Base-by-base conservation (phyloP, 2,888 invertebrate genomes). In the Acleris cristana region DNA sequence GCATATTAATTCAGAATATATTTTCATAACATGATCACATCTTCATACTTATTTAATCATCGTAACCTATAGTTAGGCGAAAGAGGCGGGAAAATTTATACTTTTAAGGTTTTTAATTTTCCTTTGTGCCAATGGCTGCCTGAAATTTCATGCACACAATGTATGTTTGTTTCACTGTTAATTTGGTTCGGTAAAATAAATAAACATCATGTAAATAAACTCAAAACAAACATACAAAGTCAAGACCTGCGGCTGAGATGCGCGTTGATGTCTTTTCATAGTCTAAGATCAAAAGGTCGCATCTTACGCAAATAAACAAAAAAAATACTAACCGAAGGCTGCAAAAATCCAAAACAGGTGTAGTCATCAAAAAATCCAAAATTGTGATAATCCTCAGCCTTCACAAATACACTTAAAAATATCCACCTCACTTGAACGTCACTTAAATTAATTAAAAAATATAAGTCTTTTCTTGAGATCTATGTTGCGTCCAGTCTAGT, bases 391-490 rank as follows among this genome's bases (percentile, higher is more conserved):
- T 58, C 48, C 58, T 64, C 55, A 55, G 62, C 65, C 80, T 78
- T 80, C 85, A 85, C 84, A 80, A 69, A 69, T 79, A 6, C 90
- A 92, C 92, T 89, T 85, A 86, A 86, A 85, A 85, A 81, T 82
- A 84, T 84, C 85, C 87, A 86, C 86, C 81, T 83, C 91, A 90
- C 89, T 81, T 72, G 73, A 85, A 83, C 77, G 87, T 87, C 91
- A 91, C 91, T 67, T 67, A 67, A 67, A 63, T 58, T 52, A 69
- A 65, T 90, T 87, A 91, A 86, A 84, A 87, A 86, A 76, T 88
- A 77, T 88, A 87, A 92, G 92, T 92, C 92, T 92, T 92, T 82
- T 86, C 78, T 87, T 92, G 92, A 92, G 92, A 92, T 92, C 92
- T 89, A 85, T 76, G 92, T 92, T 92, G 82, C 91, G 83, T 87